Base-by-base conservation (phyloP, 2,113 vertebrate genomes). In the Henicopernis longicauda region DNA sequence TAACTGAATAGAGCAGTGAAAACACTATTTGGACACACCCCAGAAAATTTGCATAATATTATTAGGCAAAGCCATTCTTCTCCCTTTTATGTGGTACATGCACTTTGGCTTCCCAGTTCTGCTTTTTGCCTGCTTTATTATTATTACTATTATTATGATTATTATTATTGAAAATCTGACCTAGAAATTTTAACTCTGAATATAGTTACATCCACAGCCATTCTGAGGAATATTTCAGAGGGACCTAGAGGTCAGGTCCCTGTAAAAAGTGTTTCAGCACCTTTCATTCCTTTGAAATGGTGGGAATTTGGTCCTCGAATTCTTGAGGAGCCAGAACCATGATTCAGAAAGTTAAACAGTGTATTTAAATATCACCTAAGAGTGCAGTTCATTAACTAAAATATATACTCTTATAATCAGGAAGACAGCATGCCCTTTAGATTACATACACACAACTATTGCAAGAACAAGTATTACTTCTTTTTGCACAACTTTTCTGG, bases 41-140 rank as follows among this genome's bases (percentile, higher is more conserved):
- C 90, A 87, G 78, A 13, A 91, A 94, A 97, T 97, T 65, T 95
- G 54, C 95, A 96, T 97, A 58, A 69, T 42, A 88, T 95, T 94
- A 96, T 93, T 20, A 94, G 66, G 54, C 92, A 91, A 86, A 94
- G 95, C 49, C 78, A 84, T 93, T 87, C 73, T 52, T 90, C 57
- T 95, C 31, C 92, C 92, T 96, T 96, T 97, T 32, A 97, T 97
- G 96, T 97, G 96, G 96, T 95, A 22, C 87, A 65, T 16, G 16
- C 54, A 77, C 70, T 85, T 27, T 90, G 90, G 70, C 85, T 96
- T 93, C 66, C 81, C 66, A 76, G 70, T 69, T 82, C 82, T 95
- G 61, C 73, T 94, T 95, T 95, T 94, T 7, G 10, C 79, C 73
- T 94, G 57, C 94, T 87, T 61, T 83, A 77, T 49, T 77, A 81